phyloP scores from a whole-genome alignment of 2,113 vertebrate species.

The Eleginops maclovinus region DNA sequence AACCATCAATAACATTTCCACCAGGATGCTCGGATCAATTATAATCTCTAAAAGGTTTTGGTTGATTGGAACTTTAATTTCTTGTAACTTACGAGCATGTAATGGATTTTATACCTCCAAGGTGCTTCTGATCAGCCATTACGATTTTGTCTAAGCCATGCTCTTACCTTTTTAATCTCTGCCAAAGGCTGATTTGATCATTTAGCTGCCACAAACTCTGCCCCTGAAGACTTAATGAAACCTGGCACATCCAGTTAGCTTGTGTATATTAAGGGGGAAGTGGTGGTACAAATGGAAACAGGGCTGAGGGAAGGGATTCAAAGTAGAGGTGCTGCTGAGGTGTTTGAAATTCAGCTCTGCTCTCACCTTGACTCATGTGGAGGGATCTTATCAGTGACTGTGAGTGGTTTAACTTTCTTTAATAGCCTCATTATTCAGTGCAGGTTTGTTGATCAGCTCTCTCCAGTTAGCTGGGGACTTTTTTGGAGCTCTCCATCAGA shows the following conservation, averaged over 20 bases:
- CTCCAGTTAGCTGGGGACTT: not conserved
- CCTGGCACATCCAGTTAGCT: not conserved
- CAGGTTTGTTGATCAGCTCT: slow-evolving; percentile 10
- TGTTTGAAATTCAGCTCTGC: slow-evolving; percentile 38
- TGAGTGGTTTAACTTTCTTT: not conserved
- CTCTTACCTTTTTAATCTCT: not conserved
- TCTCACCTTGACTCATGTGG: not conserved
- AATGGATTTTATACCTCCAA: slow-evolving; percentile 35
- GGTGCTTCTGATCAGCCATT: not conserved
- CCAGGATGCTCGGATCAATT: slow-evolving; percentile 1
- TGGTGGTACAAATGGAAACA: not conserved
- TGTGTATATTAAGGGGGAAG: not conserved
- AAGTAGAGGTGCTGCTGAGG: not conserved
- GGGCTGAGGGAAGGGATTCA: not conserved
- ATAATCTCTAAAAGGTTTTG: not conserved
- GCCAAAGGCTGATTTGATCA: slow-evolving; percentile 1
- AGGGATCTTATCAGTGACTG: not conserved
- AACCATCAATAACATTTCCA: slow-evolving; percentile 39
- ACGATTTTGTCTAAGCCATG: not conserved
- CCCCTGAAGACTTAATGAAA: not conserved
- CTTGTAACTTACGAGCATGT: not conserved
- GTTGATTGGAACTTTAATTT: slow-evolving; percentile 20
- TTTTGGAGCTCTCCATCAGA: not conserved
- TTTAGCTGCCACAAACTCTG: not conserved
- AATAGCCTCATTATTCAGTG: not conserved